These are phyloP conservation scores for Caenorhabditis sulstoni DNA, from an alignment of 2,888 invertebrate genomes.

Conservation along the genomic window DNA sequence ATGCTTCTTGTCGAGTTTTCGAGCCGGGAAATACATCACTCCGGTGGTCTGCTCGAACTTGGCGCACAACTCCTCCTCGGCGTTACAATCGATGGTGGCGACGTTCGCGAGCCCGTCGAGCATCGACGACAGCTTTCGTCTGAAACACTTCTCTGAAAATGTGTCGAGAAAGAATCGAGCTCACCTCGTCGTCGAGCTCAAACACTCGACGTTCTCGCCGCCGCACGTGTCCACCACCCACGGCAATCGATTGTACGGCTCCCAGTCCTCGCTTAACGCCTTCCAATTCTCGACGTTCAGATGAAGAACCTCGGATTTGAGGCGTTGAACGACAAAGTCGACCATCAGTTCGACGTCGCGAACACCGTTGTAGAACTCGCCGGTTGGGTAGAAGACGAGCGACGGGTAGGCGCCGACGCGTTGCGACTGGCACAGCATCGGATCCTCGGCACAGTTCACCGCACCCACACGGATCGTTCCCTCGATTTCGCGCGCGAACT, in stretches of 20 bases:
- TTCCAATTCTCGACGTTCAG: constrained; percentile 71
- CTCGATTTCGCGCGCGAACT: constrained; percentile 87
- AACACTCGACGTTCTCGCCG: constrained; percentile 76
- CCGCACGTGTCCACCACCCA: constrained; percentile 84
- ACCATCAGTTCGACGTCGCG: constrained; percentile 85
- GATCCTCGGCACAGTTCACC: constrained; percentile 91
- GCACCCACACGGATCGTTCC: constrained; percentile 89
- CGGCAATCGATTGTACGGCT: constrained; percentile 79
- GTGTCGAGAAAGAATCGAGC: neutral
- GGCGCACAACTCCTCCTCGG: constrained; percentile 82
- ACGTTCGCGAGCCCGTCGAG: constrained; percentile 84
- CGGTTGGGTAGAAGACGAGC: constrained; percentile 85
- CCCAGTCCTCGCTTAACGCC: constrained; percentile 65
- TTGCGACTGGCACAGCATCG: constrained; percentile 87
- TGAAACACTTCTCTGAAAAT: constrained; percentile 31
- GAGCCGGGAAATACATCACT: constrained; percentile 81
- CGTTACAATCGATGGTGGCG: constrained; percentile 83
- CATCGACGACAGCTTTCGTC: constrained; percentile 85
- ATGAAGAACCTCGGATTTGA: constrained; percentile 81
- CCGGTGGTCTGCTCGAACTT: constrained; percentile 80
- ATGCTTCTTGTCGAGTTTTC: constrained; percentile 64
- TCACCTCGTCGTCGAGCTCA: constrained; percentile 52
- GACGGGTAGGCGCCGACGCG: constrained; percentile 88
- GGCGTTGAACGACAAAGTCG: constrained; percentile 85
- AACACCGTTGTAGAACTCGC: constrained; percentile 84